Conservation (phyloP, 2,888 invertebrate genomes). For the Limulus polyphemus region DNA sequence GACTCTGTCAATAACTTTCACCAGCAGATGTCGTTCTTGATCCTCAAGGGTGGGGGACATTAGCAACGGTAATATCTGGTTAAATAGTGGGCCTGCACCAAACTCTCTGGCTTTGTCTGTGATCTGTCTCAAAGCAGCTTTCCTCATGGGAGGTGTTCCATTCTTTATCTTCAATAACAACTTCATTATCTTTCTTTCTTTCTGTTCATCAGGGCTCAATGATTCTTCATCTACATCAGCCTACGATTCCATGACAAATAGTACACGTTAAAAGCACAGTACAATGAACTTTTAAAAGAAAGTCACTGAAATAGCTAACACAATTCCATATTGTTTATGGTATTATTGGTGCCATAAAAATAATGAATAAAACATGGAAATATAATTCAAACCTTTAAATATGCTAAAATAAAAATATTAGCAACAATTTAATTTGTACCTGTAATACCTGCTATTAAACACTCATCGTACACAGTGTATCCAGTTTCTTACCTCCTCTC, state of each 20-base stretch:
- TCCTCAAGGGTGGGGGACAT: conserved; percentile 99
- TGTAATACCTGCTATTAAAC: too few relatives aligned
- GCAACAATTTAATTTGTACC: too few relatives aligned
- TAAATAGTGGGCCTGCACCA: conserved; percentile 95
- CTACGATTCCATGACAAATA: conserved; percentile 22
- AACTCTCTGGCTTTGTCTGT: conserved; percentile 98
- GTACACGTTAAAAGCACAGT: background rate
- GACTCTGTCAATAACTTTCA: conserved; percentile 97
- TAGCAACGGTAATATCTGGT: conserved; percentile 95
- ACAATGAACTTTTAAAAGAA: too few relatives aligned
- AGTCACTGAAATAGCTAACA: background rate
- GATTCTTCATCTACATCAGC: conserved; percentile 95
- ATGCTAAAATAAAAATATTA: too few relatives aligned
- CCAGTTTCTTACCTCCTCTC: too few relatives aligned
- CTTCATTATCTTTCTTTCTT: conserved; percentile 99
- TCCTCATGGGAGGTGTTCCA: conserved; percentile 98
- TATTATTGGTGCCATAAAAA: too few relatives aligned
- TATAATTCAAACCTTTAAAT: too few relatives aligned
- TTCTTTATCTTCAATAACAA: conserved; percentile 96
- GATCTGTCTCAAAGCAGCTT: conserved; percentile 91
- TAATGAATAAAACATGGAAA: too few relatives aligned
- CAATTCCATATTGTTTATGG: conserved; percentile 1
- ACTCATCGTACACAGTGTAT: too few relatives aligned
- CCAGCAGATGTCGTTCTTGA: conserved; percentile 94
- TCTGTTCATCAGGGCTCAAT: conserved; percentile 88